These are phyloP conservation scores for Zaprionus kolodkinae DNA, from an alignment of 1,140 invertebrate genomes.

Conservation along the genomic window DNA sequence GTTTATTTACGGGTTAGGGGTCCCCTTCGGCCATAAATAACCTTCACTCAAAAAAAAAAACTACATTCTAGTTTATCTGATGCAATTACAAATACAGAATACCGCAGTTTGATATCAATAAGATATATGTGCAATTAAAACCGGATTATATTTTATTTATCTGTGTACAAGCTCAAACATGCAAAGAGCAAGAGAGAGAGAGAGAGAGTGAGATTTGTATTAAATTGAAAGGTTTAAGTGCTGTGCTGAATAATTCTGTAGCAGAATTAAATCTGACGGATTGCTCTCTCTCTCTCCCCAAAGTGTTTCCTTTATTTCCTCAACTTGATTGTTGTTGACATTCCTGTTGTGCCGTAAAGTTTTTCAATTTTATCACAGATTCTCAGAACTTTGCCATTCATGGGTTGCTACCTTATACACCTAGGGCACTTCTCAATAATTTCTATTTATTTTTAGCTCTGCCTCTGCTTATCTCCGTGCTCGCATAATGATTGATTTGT, in stretches of 20 bases:
- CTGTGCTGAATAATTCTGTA: not conserved
- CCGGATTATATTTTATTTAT: not conserved
- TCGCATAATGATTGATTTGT: slow-evolving; percentile 1
- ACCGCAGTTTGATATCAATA: slow-evolving; percentile 19
- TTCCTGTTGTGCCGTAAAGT: slow-evolving; percentile 16
- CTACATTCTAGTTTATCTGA: not conserved
- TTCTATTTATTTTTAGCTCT: slow-evolving; percentile 69
- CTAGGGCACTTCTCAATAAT: slow-evolving; percentile 39
- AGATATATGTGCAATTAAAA: slow-evolving; percentile 32
- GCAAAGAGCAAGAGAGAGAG: not conserved
- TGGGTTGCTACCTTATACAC: not conserved
- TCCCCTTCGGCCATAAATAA: not conserved
- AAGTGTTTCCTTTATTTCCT: not conserved
- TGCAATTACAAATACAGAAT: not conserved
- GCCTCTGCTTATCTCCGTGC: not conserved
- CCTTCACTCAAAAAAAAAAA: not conserved
- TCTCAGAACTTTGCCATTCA: slow-evolving; percentile 35
- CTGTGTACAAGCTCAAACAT: not conserved
- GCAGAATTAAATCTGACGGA: not conserved
- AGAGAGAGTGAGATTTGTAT: not conserved
- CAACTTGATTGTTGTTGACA: not conserved
- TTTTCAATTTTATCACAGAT: slow-evolving; percentile 42
- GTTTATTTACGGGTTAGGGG: not conserved
- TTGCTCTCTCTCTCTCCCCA: not conserved
- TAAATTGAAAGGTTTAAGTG: slow-evolving; percentile 20